Evolutionary conservation across 2,113 vertebrate genomes (phyloP), one percentile per base, ranked within the genome.

Genomic region (Malurus elegans): DNA sequence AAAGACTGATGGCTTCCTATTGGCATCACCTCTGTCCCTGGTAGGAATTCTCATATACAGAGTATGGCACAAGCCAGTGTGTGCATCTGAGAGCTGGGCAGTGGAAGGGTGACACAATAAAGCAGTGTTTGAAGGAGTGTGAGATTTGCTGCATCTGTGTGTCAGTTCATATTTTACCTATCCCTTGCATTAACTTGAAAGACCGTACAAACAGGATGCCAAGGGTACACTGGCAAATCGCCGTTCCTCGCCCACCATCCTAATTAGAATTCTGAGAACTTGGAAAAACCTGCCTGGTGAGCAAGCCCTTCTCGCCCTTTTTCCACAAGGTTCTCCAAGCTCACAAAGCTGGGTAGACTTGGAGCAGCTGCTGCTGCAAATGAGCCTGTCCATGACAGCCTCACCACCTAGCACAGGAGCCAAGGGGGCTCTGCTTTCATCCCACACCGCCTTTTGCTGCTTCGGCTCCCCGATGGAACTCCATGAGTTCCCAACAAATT

Each of bases 211-310:
- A 87, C 69, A 34, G 13, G 73, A 91, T 97, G 94, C 92, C 96
- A 97, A 94, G 91, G 91, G 91, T 93, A 72, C 10, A 21, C 92
- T 96, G 97, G 97, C 96, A 96, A 94, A 71, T 44, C 4, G 48
- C 88, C 75, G 58, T 75, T 92, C 74, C 62, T 96, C 95, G 79
- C 93, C 96, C 91, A 90, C 88, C 70, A 69, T 96, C 93, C 70
- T 97, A 95, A 96, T 96, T 96, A 94, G 86, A 90, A 90, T 81
- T 94, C 78, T 90, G 92, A 97, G 92, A 97, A 96, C 92, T 90
- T 97, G 95, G 93, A 97, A 93, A 95, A 95, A 91, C 56, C 50
- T 60, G 40, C 94, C 65, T 70, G 65, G 92, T 81, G 88, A 95
- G 70, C 80, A 92, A 96, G 78, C 31, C 42, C 29, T 91, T 86